These are phyloP conservation scores for Coreoperca whiteheadi DNA, from an alignment of 2,113 vertebrate genomes.

Conservation along the genomic window DNA sequence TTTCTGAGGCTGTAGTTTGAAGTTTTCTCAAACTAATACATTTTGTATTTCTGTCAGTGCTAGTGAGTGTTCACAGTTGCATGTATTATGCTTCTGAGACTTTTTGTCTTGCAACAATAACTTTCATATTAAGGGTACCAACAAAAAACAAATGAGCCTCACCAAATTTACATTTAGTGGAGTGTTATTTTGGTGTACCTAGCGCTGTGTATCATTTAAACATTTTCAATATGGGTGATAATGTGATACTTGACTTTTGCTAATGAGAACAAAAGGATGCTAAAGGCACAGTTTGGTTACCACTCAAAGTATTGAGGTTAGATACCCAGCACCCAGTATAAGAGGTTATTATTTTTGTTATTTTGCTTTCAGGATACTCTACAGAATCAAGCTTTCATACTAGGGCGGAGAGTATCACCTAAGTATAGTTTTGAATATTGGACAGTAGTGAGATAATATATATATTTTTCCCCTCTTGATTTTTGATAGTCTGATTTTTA, in stretches of 20 bases:
- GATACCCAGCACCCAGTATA: not conserved
- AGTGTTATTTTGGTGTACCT: not conserved
- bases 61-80: not conserved
- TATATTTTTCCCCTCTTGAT: not conserved
- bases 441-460: not conserved
- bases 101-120: not conserved
- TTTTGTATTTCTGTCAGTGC: not conserved
- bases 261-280: not conserved
- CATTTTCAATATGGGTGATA: not conserved
- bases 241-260: not conserved
- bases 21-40: not conserved
- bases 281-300: not conserved
- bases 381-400: too few species aligned
- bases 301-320: not conserved
- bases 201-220: not conserved
- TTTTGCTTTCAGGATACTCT: not conserved
- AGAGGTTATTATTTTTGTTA: not conserved
- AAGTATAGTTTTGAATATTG: not conserved
- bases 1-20: not conserved
- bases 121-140: not conserved
- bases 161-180: not conserved
- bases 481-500: not conserved
- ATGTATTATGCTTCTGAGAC: not conserved
- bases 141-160: not conserved
- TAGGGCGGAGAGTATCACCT: not conserved